These are phyloP conservation scores for Todiramphus chloris DNA, from an alignment of 2,113 vertebrate genomes.

Conservation along the genomic window DNA sequence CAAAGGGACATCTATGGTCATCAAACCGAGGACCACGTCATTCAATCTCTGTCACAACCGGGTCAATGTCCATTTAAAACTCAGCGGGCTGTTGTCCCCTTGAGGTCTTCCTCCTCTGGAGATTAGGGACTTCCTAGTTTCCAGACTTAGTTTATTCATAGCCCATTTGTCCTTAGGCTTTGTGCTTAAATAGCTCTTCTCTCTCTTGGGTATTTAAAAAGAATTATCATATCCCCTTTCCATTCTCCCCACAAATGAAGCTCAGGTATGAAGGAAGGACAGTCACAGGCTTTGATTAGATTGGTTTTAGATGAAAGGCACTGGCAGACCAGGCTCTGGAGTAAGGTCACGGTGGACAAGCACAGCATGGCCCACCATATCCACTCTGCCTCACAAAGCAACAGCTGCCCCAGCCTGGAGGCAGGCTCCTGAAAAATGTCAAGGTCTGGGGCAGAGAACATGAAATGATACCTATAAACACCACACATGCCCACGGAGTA, in stretches of 20 bases:
- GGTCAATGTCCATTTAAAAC: conserved; percentile 3
- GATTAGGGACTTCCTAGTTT: neutral
- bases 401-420: neutral
- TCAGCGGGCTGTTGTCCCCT: neutral
- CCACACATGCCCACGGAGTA: neutral
- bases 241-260: neutral
- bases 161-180: conserved; percentile 34
- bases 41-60: neutral
- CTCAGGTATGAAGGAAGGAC: neutral
- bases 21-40: neutral
- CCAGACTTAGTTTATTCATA: conserved; percentile 49
- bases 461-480: neutral
- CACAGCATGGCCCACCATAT: neutral
- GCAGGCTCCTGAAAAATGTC: neutral
- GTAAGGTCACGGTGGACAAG: neutral
- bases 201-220: conserved; percentile 20
- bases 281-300: neutral
- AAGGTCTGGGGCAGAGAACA: accelerated
- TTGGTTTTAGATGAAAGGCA: conserved; percentile 15
- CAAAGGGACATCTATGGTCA: neutral
- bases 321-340: neutral
- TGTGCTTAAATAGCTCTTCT: conserved; percentile 31
- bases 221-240: conserved; percentile 1
- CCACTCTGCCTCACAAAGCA: neutral
- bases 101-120: neutral